Evolutionary conservation across 2,888 invertebrate species (phyloP), one percentile per base, ranked within the genome.

Genomic region (Galerucella calmariensis): DNA sequence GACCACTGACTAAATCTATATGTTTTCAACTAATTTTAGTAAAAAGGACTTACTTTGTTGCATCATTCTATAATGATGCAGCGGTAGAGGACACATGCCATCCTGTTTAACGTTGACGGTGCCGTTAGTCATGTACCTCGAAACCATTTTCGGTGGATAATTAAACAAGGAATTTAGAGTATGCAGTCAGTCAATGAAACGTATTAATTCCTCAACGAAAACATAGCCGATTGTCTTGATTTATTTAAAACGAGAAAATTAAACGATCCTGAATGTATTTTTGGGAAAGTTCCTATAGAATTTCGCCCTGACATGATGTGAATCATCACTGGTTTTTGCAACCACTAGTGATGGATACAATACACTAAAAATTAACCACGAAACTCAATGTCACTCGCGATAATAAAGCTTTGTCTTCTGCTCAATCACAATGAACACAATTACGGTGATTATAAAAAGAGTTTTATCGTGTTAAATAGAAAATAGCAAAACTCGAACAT

Each of bases 21-120:
- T 20, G 46, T 16, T 67, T 69, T 69, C 66, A 67, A 67, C 41
- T 27, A 59, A 46, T 48, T 63, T 70, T 65, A 65, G 20, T 69
- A 73, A 62, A 20, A 68, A 74, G 77, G 56, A 83, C 83, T 83
- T 83, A 83, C 83, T 80, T 58, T 81, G 82, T 72, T 86, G 83
- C 78, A 83, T 82, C 82, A 88, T 83, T 85, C 87, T 86, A 81
- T 86, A 84, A 78, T 85, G 86, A 69, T 85, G 86, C 77, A 86
- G 77, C 75, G 87, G 56, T 53, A n/a, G 8, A 20, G 56, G 78
- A 79, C 87, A 87, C 75, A 87, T 83, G 78, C 87, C 86, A 77
- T 88, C 87, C 81, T 85, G 87, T 79, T 88, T 88, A 74, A 87
- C 86, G 68, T 88, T 88, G 74, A 87, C 86, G 67, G 87, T 86